These are phyloP conservation scores for Xylocampa areola DNA, from an alignment of 2,888 invertebrate genomes.

Conservation along the genomic window DNA sequence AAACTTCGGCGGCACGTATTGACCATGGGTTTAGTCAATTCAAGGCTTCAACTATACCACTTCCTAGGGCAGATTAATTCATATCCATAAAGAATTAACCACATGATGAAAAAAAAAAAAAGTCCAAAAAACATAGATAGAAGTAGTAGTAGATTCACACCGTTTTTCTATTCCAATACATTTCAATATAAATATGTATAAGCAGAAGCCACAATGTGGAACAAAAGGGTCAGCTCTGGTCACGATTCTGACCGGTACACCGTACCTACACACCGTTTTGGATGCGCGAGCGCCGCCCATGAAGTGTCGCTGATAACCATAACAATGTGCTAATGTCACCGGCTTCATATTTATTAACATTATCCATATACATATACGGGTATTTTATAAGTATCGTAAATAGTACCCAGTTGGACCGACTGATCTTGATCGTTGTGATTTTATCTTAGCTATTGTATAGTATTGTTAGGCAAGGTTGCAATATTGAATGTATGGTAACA, in stretches of 20 bases:
- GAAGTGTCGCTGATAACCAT: conserved; percentile 80
- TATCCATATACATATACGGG: conserved; percentile 49
- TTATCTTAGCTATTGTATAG: conserved; percentile 17
- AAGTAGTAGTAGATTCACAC: conserved; percentile 28
- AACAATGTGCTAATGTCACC: conserved; percentile 76
- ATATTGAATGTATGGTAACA: too few relatives aligned
- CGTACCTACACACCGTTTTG: conserved; percentile 72
- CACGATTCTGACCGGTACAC: conserved; percentile 77
- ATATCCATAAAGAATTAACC: too few relatives aligned
- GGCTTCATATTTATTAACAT: conserved; percentile 62
- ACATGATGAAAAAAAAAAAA: too few relatives aligned
- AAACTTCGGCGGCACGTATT: too few relatives aligned
- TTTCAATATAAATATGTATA: conserved; percentile 58
- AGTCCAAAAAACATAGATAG: too few relatives aligned
- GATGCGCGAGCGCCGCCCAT: conserved; percentile 72
- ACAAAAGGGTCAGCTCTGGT: conserved; percentile 68
- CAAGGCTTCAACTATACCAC: too few relatives aligned
- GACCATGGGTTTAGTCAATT: too few relatives aligned
- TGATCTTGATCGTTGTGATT: conserved; percentile 43
- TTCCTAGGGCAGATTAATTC: too few relatives aligned
- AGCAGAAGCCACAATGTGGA: conserved; percentile 56
- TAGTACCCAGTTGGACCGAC: conserved; percentile 9
- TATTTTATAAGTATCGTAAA: conserved; percentile 57
- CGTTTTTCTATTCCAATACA: conserved; percentile 54
- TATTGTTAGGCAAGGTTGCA: neutral